Evolutionary conservation across 2,797 vertebrate species (phyloP), one percentile per base, ranked within the genome.

Genomic region (Xenentodon cancila): DNA sequence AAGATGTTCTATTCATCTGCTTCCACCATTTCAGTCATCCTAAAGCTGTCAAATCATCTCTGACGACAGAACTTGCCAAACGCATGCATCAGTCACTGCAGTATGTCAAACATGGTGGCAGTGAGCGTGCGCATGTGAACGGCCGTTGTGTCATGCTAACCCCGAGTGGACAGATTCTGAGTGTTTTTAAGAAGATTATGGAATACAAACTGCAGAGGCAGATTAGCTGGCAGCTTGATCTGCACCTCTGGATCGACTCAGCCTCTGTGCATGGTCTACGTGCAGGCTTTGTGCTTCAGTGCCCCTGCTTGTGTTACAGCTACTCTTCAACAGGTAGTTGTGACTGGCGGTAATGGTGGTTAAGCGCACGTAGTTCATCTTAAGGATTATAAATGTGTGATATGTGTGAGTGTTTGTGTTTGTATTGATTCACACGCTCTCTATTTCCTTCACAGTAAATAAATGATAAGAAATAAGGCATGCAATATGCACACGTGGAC

Each of bases 111-210:
- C 48, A 19, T 58, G 48, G 45, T 20, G 48, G 51, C 47, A 34
- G 58, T 45, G 18, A 68, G 59, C 34, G 40, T 37, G 57, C 53
- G 49, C 58, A 49, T 62, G 54, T 21, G n/a, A 9, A 20, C 27
- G 19, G 40, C 4, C 77, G 69, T 65, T 76, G 66, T 76, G 76
- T 75, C 62, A 80, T 66, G 68, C 69, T 84, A 87, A 90, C 83
- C 81, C 80, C 52, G 58, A 49, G 20, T 75, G 53, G 64, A 76
- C 84, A 77, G 89, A 87, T 91, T 77, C 85, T 75, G n/a, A 59
- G 76, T 61, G 85, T 64, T 90, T 92, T 90, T 91, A 89, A 88
- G 73, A 60, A 91, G 89, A 92, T 90, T 88, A 89, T 52, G 86
- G 86, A 85, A 83, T 82, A 83, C 67, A 58, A 69, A 66, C 68